Base-by-base conservation (phyloP, 2,888 invertebrate genomes). In the Graphium colonna region DNA sequence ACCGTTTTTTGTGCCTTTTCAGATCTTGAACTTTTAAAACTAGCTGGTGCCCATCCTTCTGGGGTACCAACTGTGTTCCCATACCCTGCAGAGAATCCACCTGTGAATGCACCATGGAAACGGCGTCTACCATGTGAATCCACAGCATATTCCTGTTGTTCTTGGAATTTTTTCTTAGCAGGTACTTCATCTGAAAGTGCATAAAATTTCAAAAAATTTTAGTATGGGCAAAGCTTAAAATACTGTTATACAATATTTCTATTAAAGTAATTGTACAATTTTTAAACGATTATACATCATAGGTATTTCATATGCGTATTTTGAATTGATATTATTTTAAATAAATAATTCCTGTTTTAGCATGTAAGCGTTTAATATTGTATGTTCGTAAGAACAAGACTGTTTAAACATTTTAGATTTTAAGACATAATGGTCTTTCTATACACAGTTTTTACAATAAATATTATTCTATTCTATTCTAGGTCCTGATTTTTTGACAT, bases 41-140 rank as follows among this genome's bases (percentile, higher is more conserved):
- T 93, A 28, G 94, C 91, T 0, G 99, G 99, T 8, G 92, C 92
- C 97, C 98, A 99, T 46, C 99, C 98, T 90, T 99, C 98, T 60
- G 95, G 92, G 0, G 98, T 95, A 0, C 98, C 99, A 15, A 99
- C 99, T 0, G 97, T 95, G 74, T 99, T 99, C 74, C 95, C 98
- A 72, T 96, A 98, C 0, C 99, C 99, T 0, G 99, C 99, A 10
- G 98, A 97, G 77, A 99, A 99, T 1, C 92, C 98, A 0, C 99
- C 99, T 0, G 99, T 99, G 75, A 99, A 99, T 0, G 99, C 99
- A 5, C 99, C 99, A 82, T 99, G 99, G 79, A 99, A 99, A 65
- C 99, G 87, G 7, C 97, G 91, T 53, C 95, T 91, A 0, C 98
- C 99, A 73, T 96, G 94, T 26, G 93, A 94, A 78, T 99, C 98